Evolutionary conservation across 2,888 invertebrate species (phyloP), one percentile per base, ranked within the genome.

Genomic region (Ennomos fuscantarius): DNA sequence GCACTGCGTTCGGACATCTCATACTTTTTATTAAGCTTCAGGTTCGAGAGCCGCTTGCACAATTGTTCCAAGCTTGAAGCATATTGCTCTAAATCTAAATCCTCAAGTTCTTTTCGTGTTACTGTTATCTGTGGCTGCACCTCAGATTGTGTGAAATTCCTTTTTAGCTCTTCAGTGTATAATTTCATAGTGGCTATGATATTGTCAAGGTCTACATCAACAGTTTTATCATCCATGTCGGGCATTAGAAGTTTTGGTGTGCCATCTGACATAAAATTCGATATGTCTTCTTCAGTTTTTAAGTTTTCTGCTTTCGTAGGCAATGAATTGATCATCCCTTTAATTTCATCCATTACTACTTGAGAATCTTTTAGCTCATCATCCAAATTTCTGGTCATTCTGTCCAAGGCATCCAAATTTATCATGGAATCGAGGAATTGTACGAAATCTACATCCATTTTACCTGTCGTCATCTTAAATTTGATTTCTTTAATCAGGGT

Each of bases 331-430:
- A 88, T 84, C 64, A 87, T 77, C 8, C 73, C 67, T 66, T 81
- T 83, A 24, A 90, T 87, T 58, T 89, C 82, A 54, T 68, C 75
- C 87, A 90, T 83, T 33, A 84, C 74, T 39, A 69, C 75, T 62
- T 88, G 87, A 0, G 89, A 89, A 63, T 88, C 84, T 43, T 75
- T 78, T 31, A 90, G 74, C 62, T 90, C 89, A 53, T 74, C 72
- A 60, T 84, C 82, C 60, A 91, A 72, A 55, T 78, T 74, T 37
- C 79, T 76, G 9, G 89, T 89, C 67, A 90, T 82, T 70, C 76
- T 82, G 66, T 89, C 84, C 34, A 91, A 66, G 24, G 82, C 79
- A 59, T 86, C 78, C 45, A 88, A 62, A 63, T 83, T 82, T n/a
- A 83, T 76, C 56, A 82, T 69, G 1, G 86, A 81, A 51, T 82